Conservation (phyloP, 2,888 invertebrate species). For the Eurois occulta region DNA sequence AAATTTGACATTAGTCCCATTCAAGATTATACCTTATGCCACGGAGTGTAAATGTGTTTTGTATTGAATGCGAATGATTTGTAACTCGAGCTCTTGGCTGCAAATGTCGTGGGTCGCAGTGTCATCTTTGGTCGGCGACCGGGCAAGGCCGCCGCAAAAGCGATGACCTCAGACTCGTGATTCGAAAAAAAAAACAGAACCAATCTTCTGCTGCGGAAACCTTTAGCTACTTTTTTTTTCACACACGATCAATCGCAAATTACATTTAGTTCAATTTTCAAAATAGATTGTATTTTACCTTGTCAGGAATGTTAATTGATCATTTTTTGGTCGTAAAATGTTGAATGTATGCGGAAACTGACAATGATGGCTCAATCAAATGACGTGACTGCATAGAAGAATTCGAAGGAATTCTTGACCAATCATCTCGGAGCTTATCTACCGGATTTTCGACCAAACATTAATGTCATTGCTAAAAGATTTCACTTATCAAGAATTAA, state of each 20-base stretch:
- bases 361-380: constrained; percentile 53
- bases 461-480: constrained; percentile 63
- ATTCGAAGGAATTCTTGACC: constrained; percentile 55
- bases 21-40: constrained; percentile 66
- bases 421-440: constrained; percentile 55
- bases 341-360: constrained; percentile 64
- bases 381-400: constrained; percentile 58
- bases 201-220: constrained; percentile 62
- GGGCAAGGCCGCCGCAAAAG: constrained; percentile 87
- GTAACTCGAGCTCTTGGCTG: constrained; percentile 69
- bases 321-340: constrained; percentile 54
- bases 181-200: constrained; percentile 71
- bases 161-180: constrained; percentile 85
- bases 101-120: constrained; percentile 83
- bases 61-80: constrained; percentile 56
- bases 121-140: constrained; percentile 87
- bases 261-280: constrained; percentile 55
- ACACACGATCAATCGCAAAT: constrained; percentile 51
- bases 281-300: constrained; percentile 43
- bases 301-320: constrained; percentile 61
- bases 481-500: constrained; percentile 68
- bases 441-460: constrained; percentile 57
- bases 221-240: constrained; percentile 54
- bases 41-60: constrained; percentile 62
- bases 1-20: constrained; percentile 37